Evolutionary conservation across 92 coral and sea anemone genomes (phyloP).

Genomic region (Montipora capitata): DNA sequence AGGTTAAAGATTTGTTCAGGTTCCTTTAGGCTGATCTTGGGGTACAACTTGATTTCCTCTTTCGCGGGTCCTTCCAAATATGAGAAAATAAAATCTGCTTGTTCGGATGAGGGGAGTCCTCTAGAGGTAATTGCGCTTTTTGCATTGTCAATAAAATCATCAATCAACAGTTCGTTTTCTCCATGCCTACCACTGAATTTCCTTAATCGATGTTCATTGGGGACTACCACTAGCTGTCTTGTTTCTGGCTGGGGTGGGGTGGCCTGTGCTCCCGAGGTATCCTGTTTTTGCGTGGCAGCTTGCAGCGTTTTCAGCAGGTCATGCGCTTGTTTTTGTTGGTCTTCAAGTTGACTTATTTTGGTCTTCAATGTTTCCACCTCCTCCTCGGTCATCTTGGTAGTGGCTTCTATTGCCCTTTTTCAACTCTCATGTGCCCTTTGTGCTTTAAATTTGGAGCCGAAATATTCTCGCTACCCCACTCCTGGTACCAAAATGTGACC

Average conservation of each 20-base stretch:
- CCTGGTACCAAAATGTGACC: background rate
- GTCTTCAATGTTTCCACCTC: no score
- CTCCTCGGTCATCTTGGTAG: background rate
- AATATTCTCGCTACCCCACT: slow-evolving; percentile 4
- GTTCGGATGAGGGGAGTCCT: background rate
- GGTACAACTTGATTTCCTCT: slow-evolving; percentile 5
- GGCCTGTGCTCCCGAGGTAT: no score
- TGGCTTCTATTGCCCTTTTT: background rate
- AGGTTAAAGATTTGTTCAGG: background rate
- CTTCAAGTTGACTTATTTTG: no score
- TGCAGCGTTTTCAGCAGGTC: no score
- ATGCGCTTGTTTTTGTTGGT: no score
- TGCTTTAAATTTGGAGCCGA: background rate
- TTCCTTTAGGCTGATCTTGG: background rate
- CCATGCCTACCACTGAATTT: background rate
- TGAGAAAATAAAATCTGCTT: slow-evolving; percentile 12
- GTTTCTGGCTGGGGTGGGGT: no score
- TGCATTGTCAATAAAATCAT: slow-evolving; percentile 2
- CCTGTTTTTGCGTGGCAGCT: no score
- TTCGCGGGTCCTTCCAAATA: slow-evolving; percentile 19
- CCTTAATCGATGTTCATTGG: no score
- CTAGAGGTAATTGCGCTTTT: background rate
- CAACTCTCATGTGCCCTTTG: background rate
- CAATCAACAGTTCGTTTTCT: background rate
- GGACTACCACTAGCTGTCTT: no score